Evolutionary conservation across 2,797 vertebrate species (phyloP), one percentile per base, ranked within the genome.

Genomic region (Lerista edwardsae): DNA sequence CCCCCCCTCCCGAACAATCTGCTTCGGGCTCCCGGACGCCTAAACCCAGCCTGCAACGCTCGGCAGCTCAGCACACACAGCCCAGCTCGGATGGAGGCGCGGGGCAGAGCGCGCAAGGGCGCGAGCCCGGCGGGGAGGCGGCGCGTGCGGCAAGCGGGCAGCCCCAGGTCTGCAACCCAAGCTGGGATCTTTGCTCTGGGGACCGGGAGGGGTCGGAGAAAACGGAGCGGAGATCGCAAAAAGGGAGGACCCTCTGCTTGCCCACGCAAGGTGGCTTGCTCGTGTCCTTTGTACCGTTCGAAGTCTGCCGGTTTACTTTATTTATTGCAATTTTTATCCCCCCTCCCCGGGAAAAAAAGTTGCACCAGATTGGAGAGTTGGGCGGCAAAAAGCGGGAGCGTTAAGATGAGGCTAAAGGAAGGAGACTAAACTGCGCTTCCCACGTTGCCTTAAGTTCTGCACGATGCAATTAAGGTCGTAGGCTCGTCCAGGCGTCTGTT

Each of bases 111-210:
- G 90, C 41, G 84, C 87, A 17, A 17, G 68, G 85, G 80, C 79
- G 25, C n/a, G 77, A 85, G 80, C 77, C 11, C n/a, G 2, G 77
- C 73, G 15, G 87, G 91, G 84, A 84, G 91, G 90, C 86, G 89
- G 92, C 23, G 80, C 91, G 82, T 69, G 86, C 69, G 25, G 72
- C 59, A 5, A 14, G 51, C 27, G 3, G 65, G 67, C 72, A 34
- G 79, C 15, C 25, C 62, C 36, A 0, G n/a, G 36, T 29, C 65
- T 1, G 84, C 74, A 12, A n/a, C 81, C 59, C 19, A 69, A 61
- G 31, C 14, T 5, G 83, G 68, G 85, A 79, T 67, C 27, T 69
- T 76, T 51, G 87, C 72, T 15, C 79, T 76, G 67, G 8, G 86
- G 81, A 84, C 81, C n/a, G 25, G 27, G 44, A 36, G 68, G 67